Base-by-base conservation (phyloP, 2,797 vertebrate genomes). In the Xenentodon cancila region DNA sequence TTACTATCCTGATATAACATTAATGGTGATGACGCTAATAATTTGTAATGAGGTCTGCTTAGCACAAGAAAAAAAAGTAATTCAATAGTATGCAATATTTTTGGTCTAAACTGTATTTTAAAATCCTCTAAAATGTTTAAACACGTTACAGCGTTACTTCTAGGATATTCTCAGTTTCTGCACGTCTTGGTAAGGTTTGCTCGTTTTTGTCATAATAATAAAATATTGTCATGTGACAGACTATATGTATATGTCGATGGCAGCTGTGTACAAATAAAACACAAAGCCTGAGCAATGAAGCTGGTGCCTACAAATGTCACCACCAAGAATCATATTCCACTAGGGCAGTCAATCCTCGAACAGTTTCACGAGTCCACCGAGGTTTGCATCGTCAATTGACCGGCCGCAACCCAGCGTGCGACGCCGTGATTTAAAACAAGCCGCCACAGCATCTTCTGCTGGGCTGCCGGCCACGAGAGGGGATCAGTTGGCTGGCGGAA, bases 401-500 rank as follows among this genome's bases (percentile, higher is more conserved):
- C 20, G n/a, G 15, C 16, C 12, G 0, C 3, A 1, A 6, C 1
- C 21, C 1, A 19, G 0, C 75, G 74, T 84, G 73, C 63, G 75
- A 68, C 34, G 59, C 84, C 27, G 75, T 62, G 25, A 9, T 0
- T 0, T 34, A 30, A 87, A 91, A 85, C 84, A 73, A 88, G 79
- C 89, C 20, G 1, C 64, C 68, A 0, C 20, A 0, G 19, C 71
- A 67, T 63, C 56, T 74, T 27, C 11, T 42, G 18, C 22, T 5
- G 53, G 66, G 54, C 63, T 25, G 74, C 43, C 60, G 78, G 75
- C 75, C 57, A 56, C 59, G 73, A 58, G 56, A 50, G 74, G 5
- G 30, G 34, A 75, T 65, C 82, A 78, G 82, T 86, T 68, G 66
- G 68, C 59, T 72, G 82, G 83, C 74, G 77, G 86, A 85, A 80